Evolutionary conservation across 2,113 vertebrate species (phyloP).

Genomic region (Alethe castanea): DNA sequence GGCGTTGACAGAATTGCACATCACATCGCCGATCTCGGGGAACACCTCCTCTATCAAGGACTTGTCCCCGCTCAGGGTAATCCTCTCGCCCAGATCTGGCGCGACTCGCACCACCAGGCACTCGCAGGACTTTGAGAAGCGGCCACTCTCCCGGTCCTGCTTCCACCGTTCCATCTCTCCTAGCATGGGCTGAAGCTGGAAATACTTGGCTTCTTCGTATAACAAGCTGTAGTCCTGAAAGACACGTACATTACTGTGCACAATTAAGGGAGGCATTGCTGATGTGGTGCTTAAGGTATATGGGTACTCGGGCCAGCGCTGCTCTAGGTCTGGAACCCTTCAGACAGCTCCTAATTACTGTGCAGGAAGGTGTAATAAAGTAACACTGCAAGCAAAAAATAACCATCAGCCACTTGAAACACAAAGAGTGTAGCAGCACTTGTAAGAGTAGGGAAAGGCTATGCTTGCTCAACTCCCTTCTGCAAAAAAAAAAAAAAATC

Average conservation of each 20-base stretch:
- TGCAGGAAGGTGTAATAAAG: not conserved
- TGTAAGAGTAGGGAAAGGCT: not conserved
- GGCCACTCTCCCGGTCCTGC: constrained; percentile 78
- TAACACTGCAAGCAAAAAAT: not conserved
- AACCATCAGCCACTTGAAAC: not conserved
- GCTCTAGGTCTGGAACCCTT: not conserved
- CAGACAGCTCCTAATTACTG: not conserved
- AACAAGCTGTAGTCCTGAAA: constrained; percentile 91
- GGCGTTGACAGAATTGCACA: constrained; percentile 85
- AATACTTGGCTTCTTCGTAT: constrained; percentile 94
- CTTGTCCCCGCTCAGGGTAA: constrained; percentile 85
- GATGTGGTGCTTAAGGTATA: not conserved
- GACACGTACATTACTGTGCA: constrained; percentile 10
- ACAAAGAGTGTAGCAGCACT: not conserved
- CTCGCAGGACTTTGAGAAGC: constrained; percentile 81
- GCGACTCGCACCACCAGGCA: constrained; percentile 90
- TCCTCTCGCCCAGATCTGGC: constrained; percentile 88
- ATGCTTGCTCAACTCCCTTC: not conserved
- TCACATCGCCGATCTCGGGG: constrained; percentile 86
- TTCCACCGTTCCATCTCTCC: constrained; percentile 90
- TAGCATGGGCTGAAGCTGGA: constrained; percentile 90
- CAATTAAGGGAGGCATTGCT: not conserved
- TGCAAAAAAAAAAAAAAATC: not conserved
- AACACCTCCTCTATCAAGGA: constrained; percentile 91
- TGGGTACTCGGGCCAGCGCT: not conserved